These are phyloP conservation scores for Phylloscopus whistleri DNA, from an alignment of 2,113 vertebrate genomes.

Conservation along the genomic window DNA sequence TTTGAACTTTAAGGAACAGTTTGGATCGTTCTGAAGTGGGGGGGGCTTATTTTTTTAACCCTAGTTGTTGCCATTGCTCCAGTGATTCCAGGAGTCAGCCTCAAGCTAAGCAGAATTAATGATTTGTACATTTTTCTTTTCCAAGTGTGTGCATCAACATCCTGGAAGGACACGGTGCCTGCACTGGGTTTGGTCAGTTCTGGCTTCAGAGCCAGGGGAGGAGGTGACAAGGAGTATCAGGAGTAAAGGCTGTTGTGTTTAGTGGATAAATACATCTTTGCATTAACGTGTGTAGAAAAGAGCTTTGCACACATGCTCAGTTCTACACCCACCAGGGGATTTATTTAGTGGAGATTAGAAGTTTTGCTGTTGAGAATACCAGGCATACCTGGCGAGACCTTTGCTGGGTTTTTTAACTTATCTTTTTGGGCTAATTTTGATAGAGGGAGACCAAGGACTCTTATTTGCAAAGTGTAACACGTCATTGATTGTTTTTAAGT, in stretches of 20 bases:
- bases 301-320: background rate
- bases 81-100: background rate
- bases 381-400: background rate
- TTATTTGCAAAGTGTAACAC: background rate
- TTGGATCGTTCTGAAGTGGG: background rate
- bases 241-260: background rate
- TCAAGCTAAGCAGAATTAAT: background rate
- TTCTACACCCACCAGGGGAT: background rate
- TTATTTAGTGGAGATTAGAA: background rate
- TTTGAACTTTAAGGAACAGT: background rate
- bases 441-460: background rate
- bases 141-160: background rate
- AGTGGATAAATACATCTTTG: background rate
- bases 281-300: background rate
- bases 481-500: background rate
- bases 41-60: background rate
- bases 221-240: background rate
- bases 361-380: background rate
- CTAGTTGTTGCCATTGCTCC: background rate
- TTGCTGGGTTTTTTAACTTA: background rate
- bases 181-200: background rate
- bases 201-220: background rate
- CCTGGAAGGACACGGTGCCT: fast-evolving
- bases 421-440: background rate
- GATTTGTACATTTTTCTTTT: background rate